Evolutionary conservation across 1,140 invertebrate genomes (phyloP).

Genomic region (Pseudomyrmex flavicornis): DNA sequence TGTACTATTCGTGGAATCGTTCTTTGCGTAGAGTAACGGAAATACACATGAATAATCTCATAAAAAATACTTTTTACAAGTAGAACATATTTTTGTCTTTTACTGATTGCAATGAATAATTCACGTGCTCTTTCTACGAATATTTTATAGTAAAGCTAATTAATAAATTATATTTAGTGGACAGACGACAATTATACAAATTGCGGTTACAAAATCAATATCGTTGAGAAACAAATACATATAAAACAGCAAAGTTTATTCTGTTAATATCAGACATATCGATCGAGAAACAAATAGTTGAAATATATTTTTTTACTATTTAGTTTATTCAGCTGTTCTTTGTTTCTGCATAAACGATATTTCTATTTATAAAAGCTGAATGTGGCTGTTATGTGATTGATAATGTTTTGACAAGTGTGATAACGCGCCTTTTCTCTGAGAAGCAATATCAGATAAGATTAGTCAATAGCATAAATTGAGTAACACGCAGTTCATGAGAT

Average conservation of each 20-base stretch:
- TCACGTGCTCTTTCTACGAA: background rate
- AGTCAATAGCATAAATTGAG: slow-evolving; percentile 12
- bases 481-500: slow-evolving; percentile 43
- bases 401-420: slow-evolving; percentile 37
- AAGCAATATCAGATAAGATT: slow-evolving; percentile 51
- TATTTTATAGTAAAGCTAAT: background rate
- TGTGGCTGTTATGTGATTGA: background rate
- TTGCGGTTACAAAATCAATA: background rate
- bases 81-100: background rate
- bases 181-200: background rate
- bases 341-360: background rate
- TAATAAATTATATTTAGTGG: background rate
- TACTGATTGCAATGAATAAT: background rate
- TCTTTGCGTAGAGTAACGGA: background rate
- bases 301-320: background rate
- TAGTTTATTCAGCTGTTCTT: slow-evolving; percentile 15
- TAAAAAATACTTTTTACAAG: background rate
- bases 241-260: slow-evolving; percentile 3
- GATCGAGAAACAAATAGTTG: background rate
- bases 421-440: background rate
- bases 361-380: slow-evolving; percentile 20
- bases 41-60: slow-evolving; percentile 34
- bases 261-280: background rate
- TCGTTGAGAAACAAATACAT: no score
- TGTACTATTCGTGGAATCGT: slow-evolving; percentile 35